Percentiles rank a stretch among this genome's conserved stretches.
These are phyloP conservation scores for Hydrozoanthus gracilis DNA, from an alignment of 92 coral and sea anemone species.

Conservation along the genomic window DNA sequence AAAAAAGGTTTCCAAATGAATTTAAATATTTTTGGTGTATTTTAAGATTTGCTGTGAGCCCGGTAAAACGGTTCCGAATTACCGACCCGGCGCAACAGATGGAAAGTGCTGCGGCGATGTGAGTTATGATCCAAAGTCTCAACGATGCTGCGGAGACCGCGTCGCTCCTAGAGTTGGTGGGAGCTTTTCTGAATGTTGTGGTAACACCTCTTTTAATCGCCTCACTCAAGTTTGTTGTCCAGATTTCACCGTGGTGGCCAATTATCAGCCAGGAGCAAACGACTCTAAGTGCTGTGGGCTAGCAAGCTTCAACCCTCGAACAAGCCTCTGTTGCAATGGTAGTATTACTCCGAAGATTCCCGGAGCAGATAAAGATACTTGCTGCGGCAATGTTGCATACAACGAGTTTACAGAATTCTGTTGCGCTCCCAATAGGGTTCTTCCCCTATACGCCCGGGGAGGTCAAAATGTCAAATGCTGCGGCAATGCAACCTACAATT, in stretches of 20 bases:
- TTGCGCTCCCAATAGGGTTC: constrained; percentile 34
- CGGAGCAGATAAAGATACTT: constrained; percentile 20
- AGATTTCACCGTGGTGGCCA: constrained; percentile 25
- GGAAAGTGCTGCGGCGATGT: constrained; percentile 45
- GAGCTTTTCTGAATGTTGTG: constrained; percentile 47
- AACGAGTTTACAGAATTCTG: constrained; percentile 50
- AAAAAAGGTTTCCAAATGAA: not conserved
- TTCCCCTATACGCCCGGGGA: constrained; percentile 28
- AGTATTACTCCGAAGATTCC: constrained; percentile 1
- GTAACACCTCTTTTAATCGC: constrained; percentile 42
- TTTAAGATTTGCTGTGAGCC: constrained; percentile 35
- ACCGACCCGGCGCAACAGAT: constrained; percentile 9
- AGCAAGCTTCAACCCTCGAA: constrained; percentile 27
- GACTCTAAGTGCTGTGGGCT: constrained; percentile 51
- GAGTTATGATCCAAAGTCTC: constrained; percentile 31
- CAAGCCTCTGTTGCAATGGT: constrained; percentile 37
- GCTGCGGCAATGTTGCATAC: constrained; percentile 50
- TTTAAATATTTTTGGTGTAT: not conserved
- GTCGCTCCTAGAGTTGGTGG: constrained; percentile 25
- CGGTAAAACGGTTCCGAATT: not conserved
- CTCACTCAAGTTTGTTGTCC: constrained; percentile 48
- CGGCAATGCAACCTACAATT: constrained; percentile 43
- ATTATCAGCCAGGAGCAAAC: constrained; percentile 33
- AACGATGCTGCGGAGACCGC: constrained; percentile 45
- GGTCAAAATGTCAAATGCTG: constrained; percentile 48